Conservation (phyloP, 1,140 invertebrate species). For the Diploscapter pachys region DNA sequence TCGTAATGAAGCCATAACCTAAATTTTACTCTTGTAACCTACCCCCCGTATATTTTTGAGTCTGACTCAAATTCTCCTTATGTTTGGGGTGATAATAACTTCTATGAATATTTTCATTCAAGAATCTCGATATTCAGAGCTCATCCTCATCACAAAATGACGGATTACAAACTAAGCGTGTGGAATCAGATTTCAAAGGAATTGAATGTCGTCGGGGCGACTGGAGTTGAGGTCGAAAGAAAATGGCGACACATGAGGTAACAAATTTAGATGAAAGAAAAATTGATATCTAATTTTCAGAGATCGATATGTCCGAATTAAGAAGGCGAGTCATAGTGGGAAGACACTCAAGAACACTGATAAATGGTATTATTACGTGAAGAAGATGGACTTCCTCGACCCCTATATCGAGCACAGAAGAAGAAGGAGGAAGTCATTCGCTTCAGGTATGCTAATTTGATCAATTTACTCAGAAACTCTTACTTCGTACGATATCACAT, state of each 20-base stretch:
- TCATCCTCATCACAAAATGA: slow-evolving; percentile 25
- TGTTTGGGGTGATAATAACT: no score
- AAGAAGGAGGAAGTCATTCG: not conserved
- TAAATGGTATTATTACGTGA: slow-evolving; percentile 18
- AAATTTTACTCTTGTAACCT: no score
- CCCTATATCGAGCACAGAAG: slow-evolving; percentile 30
- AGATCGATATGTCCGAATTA: slow-evolving; percentile 23
- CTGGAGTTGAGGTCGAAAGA: slow-evolving; percentile 24
- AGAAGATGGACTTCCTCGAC: slow-evolving; percentile 30
- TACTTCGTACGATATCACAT: no score
- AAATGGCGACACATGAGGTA: slow-evolving; percentile 26
- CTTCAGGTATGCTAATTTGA: no score
- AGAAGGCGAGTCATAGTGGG: slow-evolving; percentile 7
- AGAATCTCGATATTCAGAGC: not conserved
- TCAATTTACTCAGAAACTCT: no score
- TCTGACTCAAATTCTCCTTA: no score
- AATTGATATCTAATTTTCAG: not conserved
- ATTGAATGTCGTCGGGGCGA: slow-evolving; percentile 12
- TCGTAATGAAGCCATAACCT: no score
- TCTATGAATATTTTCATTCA: no score
- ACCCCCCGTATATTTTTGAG: no score
- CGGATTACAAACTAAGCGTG: slow-evolving; percentile 23
- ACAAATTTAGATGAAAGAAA: no score
- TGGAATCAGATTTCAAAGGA: slow-evolving; percentile 25
- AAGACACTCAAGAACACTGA: not conserved